Evolutionary conservation across 1,140 invertebrate genomes (phyloP).

Genomic region (Trichomalopsis sarcophagae): DNA sequence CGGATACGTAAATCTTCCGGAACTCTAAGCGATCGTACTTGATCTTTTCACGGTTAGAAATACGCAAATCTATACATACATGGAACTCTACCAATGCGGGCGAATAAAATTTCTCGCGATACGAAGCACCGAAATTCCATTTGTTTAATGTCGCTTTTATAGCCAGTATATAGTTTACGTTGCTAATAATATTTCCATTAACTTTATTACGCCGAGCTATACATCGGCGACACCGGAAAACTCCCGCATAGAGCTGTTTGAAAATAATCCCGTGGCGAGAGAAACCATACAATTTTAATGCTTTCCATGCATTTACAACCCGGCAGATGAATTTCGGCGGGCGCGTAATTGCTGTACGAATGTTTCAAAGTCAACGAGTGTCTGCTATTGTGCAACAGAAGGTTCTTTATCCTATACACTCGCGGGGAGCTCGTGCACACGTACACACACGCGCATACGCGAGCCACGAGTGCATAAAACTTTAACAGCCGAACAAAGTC

Average conservation of each 20-base stretch:
- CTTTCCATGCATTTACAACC: neutral
- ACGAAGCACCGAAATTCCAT: no score
- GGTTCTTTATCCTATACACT: neutral
- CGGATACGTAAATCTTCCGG: no score
- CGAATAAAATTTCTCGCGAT: no score
- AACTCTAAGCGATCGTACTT: no score
- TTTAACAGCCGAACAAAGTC: constrained; percentile 38
- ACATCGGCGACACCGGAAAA: no score
- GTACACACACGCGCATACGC: no score
- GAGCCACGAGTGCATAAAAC: constrained; percentile 15
- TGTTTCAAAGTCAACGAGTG: constrained; percentile 16
- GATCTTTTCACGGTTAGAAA: no score
- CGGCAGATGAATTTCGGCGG: neutral
- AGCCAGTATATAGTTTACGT: neutral
- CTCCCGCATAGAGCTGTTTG: neutral
- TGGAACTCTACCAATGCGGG: no score
- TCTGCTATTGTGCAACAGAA: constrained; percentile 12
- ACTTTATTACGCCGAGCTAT: neutral
- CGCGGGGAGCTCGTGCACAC: neutral
- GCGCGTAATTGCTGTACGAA: neutral
- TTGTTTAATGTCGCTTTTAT: no score
- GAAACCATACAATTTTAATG: neutral
- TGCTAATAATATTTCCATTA: constrained; percentile 28
- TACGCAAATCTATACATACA: no score
- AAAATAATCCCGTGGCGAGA: neutral